A percentile compares a stretch with the other conserved stretches of the same genome.
phyloP scores from a whole-genome alignment of 2,888 invertebrate species.

The Hydrotaea diabolus region DNA sequence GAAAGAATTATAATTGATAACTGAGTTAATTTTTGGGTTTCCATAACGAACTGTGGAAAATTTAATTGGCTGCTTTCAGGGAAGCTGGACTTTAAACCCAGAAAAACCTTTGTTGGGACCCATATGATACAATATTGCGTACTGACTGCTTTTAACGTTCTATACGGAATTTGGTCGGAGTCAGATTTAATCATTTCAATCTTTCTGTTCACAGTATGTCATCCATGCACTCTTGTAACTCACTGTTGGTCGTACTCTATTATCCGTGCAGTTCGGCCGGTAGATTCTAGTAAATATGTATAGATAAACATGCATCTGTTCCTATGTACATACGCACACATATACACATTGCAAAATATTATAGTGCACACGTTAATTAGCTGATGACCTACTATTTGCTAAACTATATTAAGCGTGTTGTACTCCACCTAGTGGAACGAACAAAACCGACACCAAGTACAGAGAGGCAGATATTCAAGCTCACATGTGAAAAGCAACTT shows the following conservation, averaged over 20 bases:
- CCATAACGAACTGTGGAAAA: too few species aligned
- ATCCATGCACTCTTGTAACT: not conserved
- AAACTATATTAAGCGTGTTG: constrained; percentile 50
- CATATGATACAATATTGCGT: too few species aligned
- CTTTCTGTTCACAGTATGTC: too few species aligned
- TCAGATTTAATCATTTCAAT: too few species aligned
- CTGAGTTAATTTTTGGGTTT: too few species aligned
- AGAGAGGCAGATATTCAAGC: not conserved
- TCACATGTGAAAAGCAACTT: constrained; percentile 8
- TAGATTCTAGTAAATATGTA: not conserved
- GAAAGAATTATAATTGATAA: too few species aligned
- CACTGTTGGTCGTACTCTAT: not conserved
- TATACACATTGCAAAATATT: not conserved
- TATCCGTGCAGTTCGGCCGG: not conserved
- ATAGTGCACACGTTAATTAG: constrained; percentile 65
- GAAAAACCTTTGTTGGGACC: too few species aligned
- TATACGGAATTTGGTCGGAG: too few species aligned
- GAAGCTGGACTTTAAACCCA: too few species aligned
- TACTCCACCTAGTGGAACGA: not conserved
- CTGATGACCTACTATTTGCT: constrained; percentile 68
- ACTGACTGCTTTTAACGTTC: too few species aligned
- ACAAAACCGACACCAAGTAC: not conserved
- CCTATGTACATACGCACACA: not conserved
- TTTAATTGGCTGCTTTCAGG: too few species aligned
- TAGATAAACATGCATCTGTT: not conserved